phyloP scores from a whole-genome alignment of 2,888 invertebrate species.

The Hemicrepidius hirtus region DNA sequence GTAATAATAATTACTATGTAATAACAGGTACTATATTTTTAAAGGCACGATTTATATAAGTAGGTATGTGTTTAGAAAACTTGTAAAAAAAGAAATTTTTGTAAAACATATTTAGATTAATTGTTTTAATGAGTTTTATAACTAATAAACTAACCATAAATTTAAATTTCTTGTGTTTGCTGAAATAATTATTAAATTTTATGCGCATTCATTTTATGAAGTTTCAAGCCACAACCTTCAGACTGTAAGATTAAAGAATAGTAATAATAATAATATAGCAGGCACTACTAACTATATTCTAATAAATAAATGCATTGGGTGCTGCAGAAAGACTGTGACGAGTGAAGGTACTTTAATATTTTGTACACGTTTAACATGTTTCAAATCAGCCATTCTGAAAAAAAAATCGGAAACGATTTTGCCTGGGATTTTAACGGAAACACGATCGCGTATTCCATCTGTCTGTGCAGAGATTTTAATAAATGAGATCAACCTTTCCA shows the following conservation, averaged over 20 bases:
- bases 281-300: too few relatives aligned
- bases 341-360: conserved; percentile 10
- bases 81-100: too few relatives aligned
- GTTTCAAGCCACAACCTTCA: background rate
- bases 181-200: background rate
- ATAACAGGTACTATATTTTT: too few relatives aligned
- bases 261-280: too few relatives aligned
- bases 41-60: too few relatives aligned
- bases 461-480: conserved; percentile 1
- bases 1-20: too few relatives aligned
- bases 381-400: background rate
- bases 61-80: too few relatives aligned
- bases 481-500: conserved; percentile 14
- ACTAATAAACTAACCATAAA: background rate
- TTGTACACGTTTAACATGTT: background rate
- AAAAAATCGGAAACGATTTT: conserved; percentile 12
- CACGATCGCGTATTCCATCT: background rate
- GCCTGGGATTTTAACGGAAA: background rate
- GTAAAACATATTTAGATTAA: too few relatives aligned
- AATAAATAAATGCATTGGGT: too few relatives aligned
- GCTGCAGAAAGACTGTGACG: conserved; percentile 14
- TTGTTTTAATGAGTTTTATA: too few relatives aligned
- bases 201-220: background rate
- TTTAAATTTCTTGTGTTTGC: too few relatives aligned
- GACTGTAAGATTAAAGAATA: too few relatives aligned